Evolutionary conservation across 2,797 vertebrate species (phyloP), one percentile per base, ranked within the genome.

Genomic region (Remorina albescens): DNA sequence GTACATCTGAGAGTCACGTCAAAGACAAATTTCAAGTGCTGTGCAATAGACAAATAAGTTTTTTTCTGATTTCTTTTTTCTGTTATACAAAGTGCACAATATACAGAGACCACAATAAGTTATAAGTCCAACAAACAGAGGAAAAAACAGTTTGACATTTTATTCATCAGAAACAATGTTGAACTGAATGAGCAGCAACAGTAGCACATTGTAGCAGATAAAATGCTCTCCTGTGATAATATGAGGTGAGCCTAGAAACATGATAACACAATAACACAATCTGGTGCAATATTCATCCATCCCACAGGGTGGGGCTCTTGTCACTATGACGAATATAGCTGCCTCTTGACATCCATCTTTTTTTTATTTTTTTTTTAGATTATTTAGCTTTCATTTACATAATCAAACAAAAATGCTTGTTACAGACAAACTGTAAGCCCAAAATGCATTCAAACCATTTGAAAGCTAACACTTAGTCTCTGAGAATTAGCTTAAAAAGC

Each of bases 261-360:
- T 56, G 4, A 34, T 4, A 28, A 46, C 18, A 34, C 0, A 9
- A n/a, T 8, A 7, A 37, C 12, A 51, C n/a, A 4, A 8, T 25
- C 18, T 0, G 39, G 18, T 41, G 58, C 13, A 50, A 58, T 63
- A 19, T 19, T 4, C 30, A 15, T 30, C 28, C 5, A 19, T 12
- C 60, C 84, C 86, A 83, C 74, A 56, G 1, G 71, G 34, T 72
- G 84, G 46, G 0, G 25, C 60, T 78, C 67, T 42, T 59, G 66
- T 60, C 57, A 62, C 2, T 16, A 60, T 67, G 2, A 64, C 37
- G 26, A 42, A 28, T n/a, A 32, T 12, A 55, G 41, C 57, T 44
- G 16, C 32, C 32, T 44, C 41, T n/a, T 18, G 7, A 42, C 16
- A 42, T 6, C 16, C 16, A 42, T 15, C 15, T 18, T 6, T 34